Percentiles rank a stretch among this genome's conserved stretches.
Evolutionary conservation across 2,888 invertebrate species (phyloP).

Genomic region (Microctonus hyperodae): DNA sequence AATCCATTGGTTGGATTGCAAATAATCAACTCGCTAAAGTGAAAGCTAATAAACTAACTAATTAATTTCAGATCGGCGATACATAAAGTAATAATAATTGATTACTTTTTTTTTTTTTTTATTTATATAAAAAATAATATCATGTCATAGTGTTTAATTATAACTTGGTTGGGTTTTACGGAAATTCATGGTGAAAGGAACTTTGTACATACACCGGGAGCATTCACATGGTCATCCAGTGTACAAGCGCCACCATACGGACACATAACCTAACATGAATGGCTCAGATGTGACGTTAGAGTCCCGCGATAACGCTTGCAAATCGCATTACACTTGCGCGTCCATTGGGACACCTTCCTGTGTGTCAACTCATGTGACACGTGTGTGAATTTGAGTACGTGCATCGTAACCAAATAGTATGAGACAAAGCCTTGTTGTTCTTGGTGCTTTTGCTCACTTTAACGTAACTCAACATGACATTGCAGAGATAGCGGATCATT

Average conservation of each 20-base stretch:
- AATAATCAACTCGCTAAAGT: background rate
- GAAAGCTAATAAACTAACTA: slow-evolving; percentile 22
- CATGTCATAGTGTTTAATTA: too few species aligned
- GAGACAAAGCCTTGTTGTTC: background rate
- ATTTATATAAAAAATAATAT: too few species aligned
- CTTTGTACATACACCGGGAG: too few species aligned
- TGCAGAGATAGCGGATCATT: slow-evolving; percentile 23
- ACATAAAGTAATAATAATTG: background rate
- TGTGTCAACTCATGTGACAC: background rate
- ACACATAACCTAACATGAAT: background rate
- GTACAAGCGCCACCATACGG: background rate
- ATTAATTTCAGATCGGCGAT: slow-evolving; percentile 36
- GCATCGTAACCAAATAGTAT: background rate
- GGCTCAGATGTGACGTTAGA: slow-evolving; percentile 44
- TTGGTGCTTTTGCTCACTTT: slow-evolving; percentile 23
- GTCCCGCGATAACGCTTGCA: slow-evolving; percentile 59
- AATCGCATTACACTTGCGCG: slow-evolving; percentile 57
- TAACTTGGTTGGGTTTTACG: slow-evolving; percentile 52
- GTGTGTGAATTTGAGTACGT: background rate
- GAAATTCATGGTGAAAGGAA: slow-evolving; percentile 46
- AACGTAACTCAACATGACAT: slow-evolving; percentile 39
- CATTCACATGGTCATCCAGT: background rate
- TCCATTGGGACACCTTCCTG: slow-evolving; percentile 29
- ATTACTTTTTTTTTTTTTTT: too few species aligned
- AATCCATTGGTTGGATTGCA: background rate